Base-by-base conservation (phyloP, 2,113 vertebrate species). In the Phycodurus eques region DNA sequence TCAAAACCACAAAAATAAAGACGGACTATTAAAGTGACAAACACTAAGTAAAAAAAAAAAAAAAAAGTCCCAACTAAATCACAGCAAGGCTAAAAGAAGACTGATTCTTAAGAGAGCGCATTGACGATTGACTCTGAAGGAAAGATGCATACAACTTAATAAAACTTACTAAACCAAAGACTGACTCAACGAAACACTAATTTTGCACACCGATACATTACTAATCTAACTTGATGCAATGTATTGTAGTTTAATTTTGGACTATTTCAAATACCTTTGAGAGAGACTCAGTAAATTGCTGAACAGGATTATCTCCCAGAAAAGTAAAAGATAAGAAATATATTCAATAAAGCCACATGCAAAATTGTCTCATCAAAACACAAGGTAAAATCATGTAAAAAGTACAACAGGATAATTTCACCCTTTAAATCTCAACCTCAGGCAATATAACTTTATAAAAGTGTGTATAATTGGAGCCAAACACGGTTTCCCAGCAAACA, bases 391-490 rank as follows among this genome's bases (percentile, higher is more conserved):
- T 22, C 67, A 42, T 62, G 54, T 46, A 57, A 61, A 27, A 51
- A 8, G n/a, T 62, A 35, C 61, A 12, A 72, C 31, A 43, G 49
- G 7, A 56, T 17, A 46, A 35, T 59, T 49, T 72, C 66, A 76
- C 27, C n/a, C 22, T 60, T 79, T 57, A 56, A 67, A 67, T 77
- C 62, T 57, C 67, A 53, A 31, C 72, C 56, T 67, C 43, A 4
- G 76, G 74, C 57, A 54, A 71, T 43, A 22, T 56, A 57, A 70
- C 56, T 56, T 73, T 70, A 31, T 6, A 47, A 35, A 73, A 42
- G 60, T 67, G 42, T 39, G 3, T 68, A 71, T 77, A 61, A 80
- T 76, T 68, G 42, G 15, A 71, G 66, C 7, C 73, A 70, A 60
- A 79, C 77, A 73, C 39, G 43, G 72, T 57, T 33, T 68, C 63